These are phyloP conservation scores for Blastobasis lacticolella DNA, from an alignment of 2,888 invertebrate species.

Conservation along the genomic window DNA sequence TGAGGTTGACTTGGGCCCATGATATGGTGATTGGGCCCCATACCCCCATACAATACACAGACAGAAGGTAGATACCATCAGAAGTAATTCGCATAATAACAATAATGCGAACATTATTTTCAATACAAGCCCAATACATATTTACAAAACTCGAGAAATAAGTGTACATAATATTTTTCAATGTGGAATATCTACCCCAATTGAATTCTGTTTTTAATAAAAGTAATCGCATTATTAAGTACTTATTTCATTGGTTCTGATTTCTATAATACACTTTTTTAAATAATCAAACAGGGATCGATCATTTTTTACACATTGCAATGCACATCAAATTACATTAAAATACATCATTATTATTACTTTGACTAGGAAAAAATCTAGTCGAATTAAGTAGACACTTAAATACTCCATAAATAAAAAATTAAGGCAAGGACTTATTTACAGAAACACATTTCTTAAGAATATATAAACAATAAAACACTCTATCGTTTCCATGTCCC, in stretches of 20 bases:
- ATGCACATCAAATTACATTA: too few species aligned
- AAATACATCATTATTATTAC: too few species aligned
- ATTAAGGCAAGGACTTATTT: constrained; percentile 59
- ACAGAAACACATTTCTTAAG: constrained; percentile 39
- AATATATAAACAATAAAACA: constrained; percentile 45
- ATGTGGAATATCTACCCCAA: too few species aligned
- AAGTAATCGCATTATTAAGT: constrained; percentile 3
- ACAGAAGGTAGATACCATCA: too few species aligned
- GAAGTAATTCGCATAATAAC: too few species aligned
- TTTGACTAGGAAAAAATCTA: constrained; percentile 67
- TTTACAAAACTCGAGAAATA: constrained; percentile 19
- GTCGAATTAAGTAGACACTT: constrained; percentile 53
- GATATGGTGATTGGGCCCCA: too few species aligned
- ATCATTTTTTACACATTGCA: too few species aligned
- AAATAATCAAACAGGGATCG: too few species aligned
- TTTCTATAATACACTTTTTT: not conserved
- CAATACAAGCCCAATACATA: constrained; percentile 15
- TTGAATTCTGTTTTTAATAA: too few species aligned
- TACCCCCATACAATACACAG: not conserved
- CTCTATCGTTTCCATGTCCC: constrained; percentile 23
- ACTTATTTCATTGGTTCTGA: constrained; percentile 1
- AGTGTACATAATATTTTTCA: too few species aligned
- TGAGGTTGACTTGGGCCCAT: too few species aligned
- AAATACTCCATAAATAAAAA: constrained; percentile 53
- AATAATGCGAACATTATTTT: too few species aligned